Base-by-base conservation (phyloP, 64 coral and sea anemone genomes). In the Pocillopora damicornis region DNA sequence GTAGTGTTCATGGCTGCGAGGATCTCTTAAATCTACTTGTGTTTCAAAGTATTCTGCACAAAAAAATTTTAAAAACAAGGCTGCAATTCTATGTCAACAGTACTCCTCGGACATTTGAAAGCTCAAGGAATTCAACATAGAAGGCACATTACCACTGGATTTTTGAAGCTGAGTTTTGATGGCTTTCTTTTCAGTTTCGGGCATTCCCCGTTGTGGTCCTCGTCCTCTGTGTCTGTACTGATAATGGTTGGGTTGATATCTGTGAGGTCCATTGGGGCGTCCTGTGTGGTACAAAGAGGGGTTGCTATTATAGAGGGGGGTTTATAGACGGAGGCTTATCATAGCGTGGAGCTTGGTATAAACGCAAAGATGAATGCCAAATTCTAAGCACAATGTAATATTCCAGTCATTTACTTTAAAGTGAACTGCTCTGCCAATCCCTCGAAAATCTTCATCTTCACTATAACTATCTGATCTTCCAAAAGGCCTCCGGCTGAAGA, bases 191-290 rank as follows among this genome's bases (percentile, higher is more conserved):
- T 92, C 22, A 72, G 86, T 76, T 64, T 89, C 2, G 35, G 67
- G 60, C 91, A 80, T 83, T 88, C 71, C 62, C 87, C 86, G 57
- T 89, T 42, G 22, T 92, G 86, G 9, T 89, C 85, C 58, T 91
- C 89, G 11, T 98, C 89, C 59, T 96, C 94, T 30, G 91, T 94
- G 51, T 98, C 92, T 11, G 89, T 94, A 56, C 92, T 94, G 5
- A 98, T 90, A 42, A 98, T 98, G 9, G 93, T 95, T 10, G 96
- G 96, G 74, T 98, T 98, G 73, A 98, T 98, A 30, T 98, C 96
- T 15, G 96, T 98, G 37, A 98, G 80, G 72, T 98, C 96, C 96
- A 98, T 98, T 18, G 96, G 92, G 5, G 82, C 89, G 30, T 98
- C 93, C 96, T 98, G 62, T 30, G 87, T 0, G 18, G 26, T 71